Evolutionary conservation across 1,140 invertebrate genomes (phyloP), one percentile per base, ranked within the genome.

Genomic region (Zophobas morio): DNA sequence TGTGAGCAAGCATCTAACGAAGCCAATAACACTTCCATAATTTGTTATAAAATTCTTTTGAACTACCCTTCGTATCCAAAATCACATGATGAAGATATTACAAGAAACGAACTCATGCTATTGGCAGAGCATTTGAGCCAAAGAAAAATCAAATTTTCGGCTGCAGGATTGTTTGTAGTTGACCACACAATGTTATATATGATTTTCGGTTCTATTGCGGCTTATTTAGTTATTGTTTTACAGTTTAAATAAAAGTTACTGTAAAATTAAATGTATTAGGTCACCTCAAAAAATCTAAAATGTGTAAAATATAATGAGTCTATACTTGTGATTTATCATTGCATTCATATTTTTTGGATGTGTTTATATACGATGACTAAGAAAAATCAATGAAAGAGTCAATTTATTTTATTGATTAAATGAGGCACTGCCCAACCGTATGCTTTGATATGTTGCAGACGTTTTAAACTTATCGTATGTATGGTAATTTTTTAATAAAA

Each of bases 181-280:
- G 72, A 74, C 20, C 53, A 74, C 46, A 74, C 36, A 6, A 74
- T 74, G 72, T 60, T 74, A 39, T 74, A 57, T 39, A 74, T 74
- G 72, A 74, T 74, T n/a, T 74, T 74, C 39, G 72, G 72, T 0
- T 56, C 72, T 1, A 57, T 74, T 60, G 37, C 72, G 34, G 53
- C 72, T 34, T 74, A 74, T 57, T 40, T 74, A 33, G 72, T 74
- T 8, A 46, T 74, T 47, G 54, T 74, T 32, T 60, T 74, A 32
- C 72, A 74, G n/a, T 74, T 74, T 46, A 42, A 74, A 74, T 74
- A 47, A 56, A 46, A 20, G 40, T 46, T 46, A 20, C 20, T 20
- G 20, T 20, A 20, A 20, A 20, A 20, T 20, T 20, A 20, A 20
- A 20, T 20, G 20, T 20, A 20, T 20, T 20, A 20, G 20, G 20